Base-by-base conservation (phyloP, 2,797 vertebrate genomes). In the Tolypeutes matacus region DNA sequence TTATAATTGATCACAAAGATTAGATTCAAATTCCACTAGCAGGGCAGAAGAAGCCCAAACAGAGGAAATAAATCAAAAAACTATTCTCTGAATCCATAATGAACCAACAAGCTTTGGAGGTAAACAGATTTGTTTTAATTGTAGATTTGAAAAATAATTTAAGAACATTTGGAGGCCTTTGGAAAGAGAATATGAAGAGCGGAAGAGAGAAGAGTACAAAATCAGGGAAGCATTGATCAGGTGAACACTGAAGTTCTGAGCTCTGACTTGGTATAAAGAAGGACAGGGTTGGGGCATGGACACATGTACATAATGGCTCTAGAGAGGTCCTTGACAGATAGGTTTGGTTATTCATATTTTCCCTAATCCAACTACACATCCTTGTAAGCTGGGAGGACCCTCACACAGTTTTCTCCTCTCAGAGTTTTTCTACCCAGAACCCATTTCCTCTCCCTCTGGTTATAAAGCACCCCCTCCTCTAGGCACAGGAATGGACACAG, bases 1-100 rank as follows among this genome's bases (percentile, higher is more conserved):
- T 98, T 98, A 98, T 96, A 98, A 98, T 96, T 96, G 97, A 98
- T 97, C 94, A 94, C 95, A 98, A 98, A 98, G 98, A 98, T 98
- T 98, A 98, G 97, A 98, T 97, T 98, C 97, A 98, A 98, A 98
- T 98, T 98, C 97, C 94, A 96, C 86, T 97, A 98, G 96, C 92
- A 97, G 81, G 97, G 97, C 96, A 97, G 97, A 98, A 97, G 96
- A 97, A 98, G 96, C 96, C 94, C 89, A 98, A 98, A 97, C 97
- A 97, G 97, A 97, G 95, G 96, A 98, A 98, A 98, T 98, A 98
- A 98, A 98, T 98, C 97, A 98, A 97, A 98, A 97, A 5, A n/a
- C 93, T 25, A 4, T 97, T 96, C 96, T 96, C 94, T 97, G 91
- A 98, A 98, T 98, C 96, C 97, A 97, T 91, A 96, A 98, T 98